phyloP scores from a whole-genome alignment of 2,113 vertebrate species.

The Polyodon spathula region DNA sequence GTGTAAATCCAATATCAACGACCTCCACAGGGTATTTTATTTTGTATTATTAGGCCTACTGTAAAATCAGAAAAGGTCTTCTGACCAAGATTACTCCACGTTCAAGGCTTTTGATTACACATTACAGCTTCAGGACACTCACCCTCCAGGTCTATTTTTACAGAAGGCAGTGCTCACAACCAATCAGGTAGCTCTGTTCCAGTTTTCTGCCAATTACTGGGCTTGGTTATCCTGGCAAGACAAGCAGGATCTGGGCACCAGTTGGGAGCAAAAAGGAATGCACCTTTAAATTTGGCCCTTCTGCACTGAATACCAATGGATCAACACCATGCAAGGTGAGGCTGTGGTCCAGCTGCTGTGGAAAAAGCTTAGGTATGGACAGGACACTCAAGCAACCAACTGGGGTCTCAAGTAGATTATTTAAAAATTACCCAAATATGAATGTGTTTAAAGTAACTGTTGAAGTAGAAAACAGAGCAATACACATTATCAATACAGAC shows the following conservation, averaged over 20 bases:
- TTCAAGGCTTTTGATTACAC: constrained; percentile 28
- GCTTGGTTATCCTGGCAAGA: constrained; percentile 49
- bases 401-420: constrained; percentile 29
- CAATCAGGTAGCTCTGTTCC: constrained; percentile 35
- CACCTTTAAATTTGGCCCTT: constrained; percentile 36
- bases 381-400: constrained; percentile 3
- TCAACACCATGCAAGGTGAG: constrained; percentile 62
- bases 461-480: too few relatives aligned
- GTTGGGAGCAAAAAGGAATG: constrained; percentile 47
- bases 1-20: too few relatives aligned
- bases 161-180: constrained; percentile 27
- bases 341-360: constrained; percentile 55
- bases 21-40: too few relatives aligned
- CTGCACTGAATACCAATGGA: constrained; percentile 42
- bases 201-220: constrained; percentile 28
- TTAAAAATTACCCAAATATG: too few relatives aligned
- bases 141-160: constrained; percentile 37
- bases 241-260: constrained; percentile 31
- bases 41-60: too few relatives aligned
- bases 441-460: too few relatives aligned
- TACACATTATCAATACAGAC: too few relatives aligned
- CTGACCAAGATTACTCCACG: background rate
- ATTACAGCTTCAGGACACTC: constrained; percentile 34
- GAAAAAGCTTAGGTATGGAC: constrained; percentile 24
- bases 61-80: background rate